phyloP scores from a whole-genome alignment of 2,888 invertebrate genomes.

The Lagria hirta region DNA sequence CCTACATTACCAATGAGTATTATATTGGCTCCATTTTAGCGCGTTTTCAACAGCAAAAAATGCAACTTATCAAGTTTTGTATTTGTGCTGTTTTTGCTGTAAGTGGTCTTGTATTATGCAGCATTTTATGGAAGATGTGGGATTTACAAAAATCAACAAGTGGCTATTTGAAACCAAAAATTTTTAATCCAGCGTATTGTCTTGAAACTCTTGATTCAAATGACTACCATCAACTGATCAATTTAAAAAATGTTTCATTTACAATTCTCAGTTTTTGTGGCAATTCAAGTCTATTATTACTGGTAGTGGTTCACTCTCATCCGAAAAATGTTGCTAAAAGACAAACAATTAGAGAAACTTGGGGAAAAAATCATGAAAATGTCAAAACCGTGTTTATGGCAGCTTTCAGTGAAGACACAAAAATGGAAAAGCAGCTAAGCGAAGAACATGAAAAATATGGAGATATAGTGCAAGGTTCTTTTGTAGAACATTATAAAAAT shows the following conservation, averaged over 20 bases:
- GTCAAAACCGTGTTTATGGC: slow-evolving; percentile 67
- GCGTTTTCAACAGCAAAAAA: no score
- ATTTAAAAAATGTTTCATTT: neutral
- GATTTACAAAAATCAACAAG: neutral
- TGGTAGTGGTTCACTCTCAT: slow-evolving; percentile 59
- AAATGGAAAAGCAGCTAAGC: slow-evolving; percentile 41
- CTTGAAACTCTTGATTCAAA: neutral
- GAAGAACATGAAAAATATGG: slow-evolving; percentile 60
- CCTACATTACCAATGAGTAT: no score
- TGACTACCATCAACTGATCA: neutral
- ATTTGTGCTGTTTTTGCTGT: no score
- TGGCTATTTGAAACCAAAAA: neutral
- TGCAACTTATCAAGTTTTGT: no score
- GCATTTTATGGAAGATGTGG: neutral
- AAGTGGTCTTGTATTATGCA: no score
- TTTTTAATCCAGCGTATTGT: neutral
- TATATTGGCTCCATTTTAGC: no score
- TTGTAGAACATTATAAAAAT: slow-evolving; percentile 75
- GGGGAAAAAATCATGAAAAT: slow-evolving; percentile 62
- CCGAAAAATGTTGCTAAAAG: slow-evolving; percentile 66
- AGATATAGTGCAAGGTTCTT: slow-evolving; percentile 77
- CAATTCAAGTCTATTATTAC: neutral
- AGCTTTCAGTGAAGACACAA: slow-evolving; percentile 57
- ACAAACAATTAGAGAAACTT: slow-evolving; percentile 69
- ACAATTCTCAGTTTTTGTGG: neutral